A percentile compares a stretch with the other conserved stretches of the same genome.
These are phyloP conservation scores for Eristalis arbustorum DNA, from an alignment of 2,888 invertebrate species.

Conservation along the genomic window DNA sequence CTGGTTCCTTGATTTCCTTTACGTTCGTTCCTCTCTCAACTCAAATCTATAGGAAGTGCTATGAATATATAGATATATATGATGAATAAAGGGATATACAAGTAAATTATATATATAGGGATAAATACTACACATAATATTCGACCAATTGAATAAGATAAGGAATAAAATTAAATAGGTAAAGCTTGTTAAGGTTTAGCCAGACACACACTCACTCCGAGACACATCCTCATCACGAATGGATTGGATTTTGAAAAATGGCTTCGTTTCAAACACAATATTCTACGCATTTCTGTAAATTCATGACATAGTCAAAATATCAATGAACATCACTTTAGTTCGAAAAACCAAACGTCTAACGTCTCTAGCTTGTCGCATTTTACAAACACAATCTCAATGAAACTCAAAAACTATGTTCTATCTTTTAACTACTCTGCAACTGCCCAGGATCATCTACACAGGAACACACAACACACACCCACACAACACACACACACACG, in stretches of 20 bases:
- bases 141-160: slow-evolving; percentile 72
- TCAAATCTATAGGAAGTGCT: slow-evolving; percentile 27
- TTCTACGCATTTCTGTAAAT: slow-evolving; percentile 69
- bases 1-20: neutral
- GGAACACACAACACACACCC: neutral
- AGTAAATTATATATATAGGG: slow-evolving; percentile 54
- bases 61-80: slow-evolving; percentile 18
- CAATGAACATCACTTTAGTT: no score
- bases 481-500: neutral
- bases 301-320: slow-evolving; percentile 54
- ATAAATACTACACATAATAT: slow-evolving; percentile 68
- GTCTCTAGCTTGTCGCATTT: slow-evolving; percentile 65
- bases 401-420: slow-evolving; percentile 24
- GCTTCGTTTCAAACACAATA: slow-evolving; percentile 41
- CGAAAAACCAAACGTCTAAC: slow-evolving; percentile 59
- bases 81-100: slow-evolving; percentile 41
- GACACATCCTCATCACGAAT: neutral
- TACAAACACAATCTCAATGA: slow-evolving; percentile 57
- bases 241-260: neutral
- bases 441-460: slow-evolving; percentile 29
- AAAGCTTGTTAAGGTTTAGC: slow-evolving; percentile 47
- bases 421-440: slow-evolving; percentile 53
- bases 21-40: slow-evolving; percentile 11
- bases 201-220: slow-evolving; percentile 26
- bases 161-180: slow-evolving; percentile 62